These are phyloP conservation scores for Taphrorychus bicolor DNA, from an alignment of 2,888 invertebrate species.

Conservation along the genomic window DNA sequence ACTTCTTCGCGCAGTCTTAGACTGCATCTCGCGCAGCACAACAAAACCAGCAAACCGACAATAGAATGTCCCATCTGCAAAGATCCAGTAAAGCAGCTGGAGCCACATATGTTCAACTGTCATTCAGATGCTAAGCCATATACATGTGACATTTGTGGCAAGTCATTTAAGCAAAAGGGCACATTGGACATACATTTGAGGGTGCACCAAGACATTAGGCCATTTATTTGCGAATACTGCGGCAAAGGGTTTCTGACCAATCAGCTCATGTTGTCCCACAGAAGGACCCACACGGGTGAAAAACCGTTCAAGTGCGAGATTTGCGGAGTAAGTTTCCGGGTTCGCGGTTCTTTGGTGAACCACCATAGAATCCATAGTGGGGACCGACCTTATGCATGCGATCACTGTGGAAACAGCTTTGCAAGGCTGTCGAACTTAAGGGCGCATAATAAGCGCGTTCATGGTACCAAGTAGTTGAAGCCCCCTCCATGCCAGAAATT, in stretches of 20 bases:
- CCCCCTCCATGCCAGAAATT: too few relatives aligned
- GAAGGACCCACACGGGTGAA: constrained; percentile 63
- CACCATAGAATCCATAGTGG: constrained; percentile 60
- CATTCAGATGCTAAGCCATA: constrained; percentile 35
- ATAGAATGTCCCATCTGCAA: constrained; percentile 30
- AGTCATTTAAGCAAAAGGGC: constrained; percentile 58
- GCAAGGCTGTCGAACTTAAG: constrained; percentile 52
- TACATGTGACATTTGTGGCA: constrained; percentile 64
- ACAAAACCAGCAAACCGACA: not conserved
- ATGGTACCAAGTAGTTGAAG: too few relatives aligned
- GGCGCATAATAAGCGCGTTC: not conserved
- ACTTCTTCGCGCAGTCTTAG: not conserved
- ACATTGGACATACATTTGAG: constrained; percentile 47
- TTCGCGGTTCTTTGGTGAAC: constrained; percentile 6
- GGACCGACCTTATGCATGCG: constrained; percentile 62
- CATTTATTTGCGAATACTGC: constrained; percentile 60
- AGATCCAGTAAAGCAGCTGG: constrained; percentile 20
- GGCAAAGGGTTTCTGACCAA: constrained; percentile 52
- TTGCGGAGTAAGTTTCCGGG: constrained; percentile 61
- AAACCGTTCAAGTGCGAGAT: constrained; percentile 43
- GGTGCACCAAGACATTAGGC: constrained; percentile 32
- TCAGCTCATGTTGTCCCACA: constrained; percentile 61
- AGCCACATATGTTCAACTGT: not conserved
- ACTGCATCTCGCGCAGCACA: not conserved
- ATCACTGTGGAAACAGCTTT: constrained; percentile 62